Base-by-base conservation (phyloP, 1,140 invertebrate species). In the Paraescarpia echinospica region DNA sequence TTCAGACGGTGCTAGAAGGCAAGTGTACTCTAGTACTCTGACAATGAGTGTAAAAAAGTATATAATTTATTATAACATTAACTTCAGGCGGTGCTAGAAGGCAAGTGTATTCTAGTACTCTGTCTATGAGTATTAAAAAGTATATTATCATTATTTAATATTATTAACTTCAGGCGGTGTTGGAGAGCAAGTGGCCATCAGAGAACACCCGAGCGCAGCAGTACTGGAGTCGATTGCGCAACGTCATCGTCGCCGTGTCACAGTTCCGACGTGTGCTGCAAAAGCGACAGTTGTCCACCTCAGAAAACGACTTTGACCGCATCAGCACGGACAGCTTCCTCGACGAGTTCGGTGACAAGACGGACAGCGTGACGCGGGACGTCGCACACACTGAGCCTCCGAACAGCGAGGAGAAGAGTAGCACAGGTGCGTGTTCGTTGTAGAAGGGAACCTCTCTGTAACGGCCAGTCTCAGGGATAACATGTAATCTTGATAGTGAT, bases 161-260 rank as follows among this genome's bases (percentile, higher is more conserved):
- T n/a, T n/a, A n/a, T n/a, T n/a, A n/a, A n/a, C n/a, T n/a, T n/a
- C 41, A 96, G 97, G 97, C 97, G 94, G 98, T 99, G 31, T 96
- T 99, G 34, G 99, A 99, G 96, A 98, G 98, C 35, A 98, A 98
- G 93, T 99, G 99, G 99, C 98, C 98, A 4, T 97, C 98, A 27
- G 98, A 97, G 96, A 97, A 97, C 12, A 98, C 97, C 95, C 97
- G 97, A 35, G 97, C 98, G 94, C 97, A 98, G 94, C 95, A 99
- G 14, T 97, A 98, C 94, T 99, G 99, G 99, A 98, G 98, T 95
- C 99, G 99, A 96, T 96, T 99, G 33, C 97, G 98, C 93, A 98
- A 99, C 95, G 98, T 99, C 0, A 98, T 99, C 33, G 96, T 98
- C 92, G 98, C 98, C 4, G 98, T 98, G 1, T 98, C 98, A n/a